Evolutionary conservation across 2,113 vertebrate species (phyloP), one percentile per base, ranked within the genome.

Genomic region (Tetraodon nigroviridis): DNA sequence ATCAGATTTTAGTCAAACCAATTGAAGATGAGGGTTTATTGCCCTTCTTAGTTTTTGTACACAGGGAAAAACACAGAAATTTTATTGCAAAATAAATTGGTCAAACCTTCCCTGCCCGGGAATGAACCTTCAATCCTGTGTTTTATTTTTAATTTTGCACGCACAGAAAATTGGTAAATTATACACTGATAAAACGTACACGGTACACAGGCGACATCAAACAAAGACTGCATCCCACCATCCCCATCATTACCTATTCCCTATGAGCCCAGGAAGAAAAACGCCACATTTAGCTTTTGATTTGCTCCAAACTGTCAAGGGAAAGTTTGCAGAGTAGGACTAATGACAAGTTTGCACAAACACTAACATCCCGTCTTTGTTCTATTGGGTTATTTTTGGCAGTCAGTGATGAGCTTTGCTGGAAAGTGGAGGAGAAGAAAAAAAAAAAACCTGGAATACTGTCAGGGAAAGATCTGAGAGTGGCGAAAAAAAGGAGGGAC

Each of bases 401-500:
- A 51, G 49, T 56, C 29, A 16, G 64, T 78, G 69, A 86, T 75
- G 70, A 82, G 82, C 75, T 83, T 80, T 79, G 59, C 73, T 84
- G 68, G 52, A 85, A 66, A 80, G 78, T 44, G 55, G 55, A 79
- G 64, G 8, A 41, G 46, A 48, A n/a, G 10, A 48, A 18, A 48
- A 47, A 61, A 17, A 58, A 77, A 53, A 84, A 79, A 79, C 63
- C 50, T 77, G 69, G 75, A 86, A 81, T 61, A 60, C 74, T 86
- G 84, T 86, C 83, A 76, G 68, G 41, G 69, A 74, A 59, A 84
- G 80, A 89, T 89, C 77, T 78, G 64, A 86, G 77, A 75, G 64
- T 40, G 68, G 59, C 17, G 51, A 79, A 78, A 47, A 47, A 80
- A 27, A 64, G 75, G 72, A 80, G 51, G 61, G 65, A 79, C 80